Conservation (phyloP, 2,797 vertebrate species). For the Ptychobarbus kaznakovi region DNA sequence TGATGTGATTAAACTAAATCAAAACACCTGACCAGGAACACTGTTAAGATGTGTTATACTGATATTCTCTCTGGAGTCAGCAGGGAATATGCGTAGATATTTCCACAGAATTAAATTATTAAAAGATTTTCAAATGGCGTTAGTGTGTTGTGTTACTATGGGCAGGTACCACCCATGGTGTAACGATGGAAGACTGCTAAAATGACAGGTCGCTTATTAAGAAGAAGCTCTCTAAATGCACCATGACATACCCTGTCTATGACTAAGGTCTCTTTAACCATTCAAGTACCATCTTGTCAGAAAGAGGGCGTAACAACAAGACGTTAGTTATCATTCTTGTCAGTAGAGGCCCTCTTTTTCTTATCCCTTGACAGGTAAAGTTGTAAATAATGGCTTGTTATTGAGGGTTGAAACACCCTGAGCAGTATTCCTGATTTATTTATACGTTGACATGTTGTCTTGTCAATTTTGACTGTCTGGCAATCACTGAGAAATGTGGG, state of each 20-base stretch:
- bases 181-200: conserved; percentile 64
- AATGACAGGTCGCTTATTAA: conserved; percentile 69
- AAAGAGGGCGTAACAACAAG: conserved; percentile 71
- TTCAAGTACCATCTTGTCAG: conserved; percentile 82
- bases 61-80: conserved; percentile 71
- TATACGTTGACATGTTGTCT: conserved; percentile 61
- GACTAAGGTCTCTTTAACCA: conserved; percentile 62
- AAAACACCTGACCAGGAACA: conserved; percentile 67
- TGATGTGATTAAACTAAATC: conserved; percentile 72
- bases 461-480: conserved; percentile 50
- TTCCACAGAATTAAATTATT: not conserved
- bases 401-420: conserved; percentile 59
- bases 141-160: conserved; percentile 52
- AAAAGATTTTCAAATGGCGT: conserved; percentile 51
- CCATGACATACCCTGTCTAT: conserved; percentile 55
- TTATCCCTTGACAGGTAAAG: conserved; percentile 66
- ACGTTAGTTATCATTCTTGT: conserved; percentile 75
- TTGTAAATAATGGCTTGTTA: conserved; percentile 74
- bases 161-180: conserved; percentile 66
- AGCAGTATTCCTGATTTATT: conserved; percentile 68
- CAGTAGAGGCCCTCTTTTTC: conserved; percentile 72
- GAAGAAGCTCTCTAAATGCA: conserved; percentile 52
- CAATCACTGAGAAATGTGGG: conserved; percentile 44
- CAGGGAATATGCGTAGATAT: conserved; percentile 62
- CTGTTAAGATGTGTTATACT: conserved; percentile 69